phyloP scores from a whole-genome alignment of 2,113 vertebrate genomes.

The Centropristis striata region DNA sequence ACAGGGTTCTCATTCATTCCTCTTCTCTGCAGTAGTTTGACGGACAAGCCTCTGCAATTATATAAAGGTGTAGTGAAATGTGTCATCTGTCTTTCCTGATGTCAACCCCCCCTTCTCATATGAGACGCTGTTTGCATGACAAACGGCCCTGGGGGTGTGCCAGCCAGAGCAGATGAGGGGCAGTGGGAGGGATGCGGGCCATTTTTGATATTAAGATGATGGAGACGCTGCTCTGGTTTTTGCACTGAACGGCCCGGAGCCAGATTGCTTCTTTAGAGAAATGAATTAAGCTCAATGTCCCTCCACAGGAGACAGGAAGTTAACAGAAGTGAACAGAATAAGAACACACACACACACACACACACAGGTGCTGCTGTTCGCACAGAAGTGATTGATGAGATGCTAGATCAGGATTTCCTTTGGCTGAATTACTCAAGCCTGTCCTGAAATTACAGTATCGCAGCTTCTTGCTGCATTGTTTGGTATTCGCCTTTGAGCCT shows the following conservation, averaged over 20 bases:
- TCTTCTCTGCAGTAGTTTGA: constrained; percentile 36
- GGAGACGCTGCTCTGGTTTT: constrained; percentile 62
- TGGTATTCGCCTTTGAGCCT: constrained; percentile 45
- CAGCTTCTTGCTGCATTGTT: constrained; percentile 44
- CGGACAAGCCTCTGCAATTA: constrained; percentile 39
- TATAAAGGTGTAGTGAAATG: constrained; percentile 56
- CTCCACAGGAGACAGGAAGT: constrained; percentile 51
- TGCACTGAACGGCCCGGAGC: constrained; percentile 51
- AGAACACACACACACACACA: constrained; percentile 29
- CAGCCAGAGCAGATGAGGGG: constrained; percentile 55
- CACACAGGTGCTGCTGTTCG: constrained; percentile 29
- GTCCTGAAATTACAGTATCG: constrained; percentile 49
- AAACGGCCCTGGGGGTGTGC: constrained; percentile 53
- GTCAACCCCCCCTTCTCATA: constrained; percentile 54
- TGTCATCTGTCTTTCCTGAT: constrained; percentile 61
- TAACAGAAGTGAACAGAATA: constrained; percentile 46
- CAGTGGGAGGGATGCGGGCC: constrained; percentile 43
- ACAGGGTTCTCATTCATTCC: constrained; percentile 25
- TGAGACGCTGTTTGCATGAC: constrained; percentile 65
- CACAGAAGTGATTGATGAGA: constrained; percentile 67
- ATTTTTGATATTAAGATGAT: constrained; percentile 77
- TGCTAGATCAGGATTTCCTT: constrained; percentile 59
- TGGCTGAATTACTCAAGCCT: constrained; percentile 50
- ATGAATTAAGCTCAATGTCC: constrained; percentile 61
- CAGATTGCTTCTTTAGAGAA: constrained; percentile 64